Evolutionary conservation across 2,888 invertebrate genomes (phyloP), one percentile per base, ranked within the genome.

Genomic region (Bellardia pandia): DNA sequence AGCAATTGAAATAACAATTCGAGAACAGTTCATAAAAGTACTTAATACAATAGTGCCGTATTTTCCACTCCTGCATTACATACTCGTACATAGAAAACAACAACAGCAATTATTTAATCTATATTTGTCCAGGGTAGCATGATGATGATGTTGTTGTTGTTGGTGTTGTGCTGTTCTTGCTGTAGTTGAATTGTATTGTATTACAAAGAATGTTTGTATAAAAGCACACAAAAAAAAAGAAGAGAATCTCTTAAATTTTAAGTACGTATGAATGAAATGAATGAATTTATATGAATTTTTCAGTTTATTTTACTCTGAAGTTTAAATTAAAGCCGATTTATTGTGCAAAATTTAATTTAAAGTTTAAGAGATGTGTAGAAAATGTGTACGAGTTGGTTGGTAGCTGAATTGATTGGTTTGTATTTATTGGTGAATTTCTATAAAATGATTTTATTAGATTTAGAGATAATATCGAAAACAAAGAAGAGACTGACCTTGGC

Each of bases 121-220:
- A 11, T 78, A 48, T 79, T 51, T 62, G 51, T 40, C 48, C 60
- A 60, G 60, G 40, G n/a, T 79, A 60, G 45, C 51, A 45, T 16
- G 58, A 33, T 45, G 68, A 58, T 45, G 58, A 58, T 51, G 75
- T 13, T 37, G 37, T 62, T 62, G 9, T 11, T 60, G 23, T 72
- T 33, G 40, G 2, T 62, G n/a, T 53, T 53, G 3, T 30, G 23
- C 23, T 62, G 48, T 33, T 33, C 33, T 75, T 45, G 11, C 3
- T 62, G 37, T 37, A 37, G 37, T 37, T 37, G 5, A 6, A 30
- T 74, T 33, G 40, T 11, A 33, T 16, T 37, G 14, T 37, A 16
- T 37, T 37, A 37, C 11, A n/a, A 71, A 53, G 33, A 53, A 71
- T 37, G 37, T 71, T 53, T 53, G 14, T 37, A 53, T 2, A 11